phyloP scores from a whole-genome alignment of 2,797 vertebrate genomes.

The Acrossocheilus fasciatus region DNA sequence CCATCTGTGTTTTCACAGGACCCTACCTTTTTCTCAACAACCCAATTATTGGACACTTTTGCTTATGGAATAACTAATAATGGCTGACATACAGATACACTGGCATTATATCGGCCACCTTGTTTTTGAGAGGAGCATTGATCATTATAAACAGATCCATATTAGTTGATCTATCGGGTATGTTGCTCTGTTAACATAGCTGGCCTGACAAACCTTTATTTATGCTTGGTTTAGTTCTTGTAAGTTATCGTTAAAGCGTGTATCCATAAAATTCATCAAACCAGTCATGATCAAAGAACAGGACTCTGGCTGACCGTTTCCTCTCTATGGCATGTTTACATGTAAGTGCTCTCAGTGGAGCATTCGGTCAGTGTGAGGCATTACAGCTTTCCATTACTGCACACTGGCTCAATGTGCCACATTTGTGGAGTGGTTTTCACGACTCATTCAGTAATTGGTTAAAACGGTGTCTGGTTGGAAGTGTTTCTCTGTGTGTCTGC shows the following conservation, averaged over 20 bases:
- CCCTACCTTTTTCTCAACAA: not conserved
- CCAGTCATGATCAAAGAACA: not conserved
- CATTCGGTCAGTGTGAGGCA: slow-evolving; percentile 14
- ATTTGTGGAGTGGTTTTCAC: slow-evolving; percentile 6
- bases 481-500: slow-evolving; percentile 16
- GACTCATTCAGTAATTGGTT: slow-evolving; percentile 34
- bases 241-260: not conserved
- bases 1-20: too few relatives aligned
- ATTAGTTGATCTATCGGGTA: not conserved
- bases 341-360: slow-evolving; percentile 36
- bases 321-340: slow-evolving; percentile 30
- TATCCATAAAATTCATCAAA: not conserved
- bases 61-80: not conserved
- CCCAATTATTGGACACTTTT: not conserved
- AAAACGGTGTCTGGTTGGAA: slow-evolving; percentile 30
- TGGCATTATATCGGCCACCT: not conserved
- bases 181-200: not conserved
- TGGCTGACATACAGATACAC: not conserved
- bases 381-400: slow-evolving; percentile 38
- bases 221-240: not conserved
- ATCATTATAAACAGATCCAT: not conserved
- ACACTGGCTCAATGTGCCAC: slow-evolving; percentile 6
- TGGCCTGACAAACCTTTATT: not conserved
- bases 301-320: not conserved
- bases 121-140: not conserved